Conservation (phyloP, 2,797 vertebrate genomes). For the Heteromormyrus szaboi region DNA sequence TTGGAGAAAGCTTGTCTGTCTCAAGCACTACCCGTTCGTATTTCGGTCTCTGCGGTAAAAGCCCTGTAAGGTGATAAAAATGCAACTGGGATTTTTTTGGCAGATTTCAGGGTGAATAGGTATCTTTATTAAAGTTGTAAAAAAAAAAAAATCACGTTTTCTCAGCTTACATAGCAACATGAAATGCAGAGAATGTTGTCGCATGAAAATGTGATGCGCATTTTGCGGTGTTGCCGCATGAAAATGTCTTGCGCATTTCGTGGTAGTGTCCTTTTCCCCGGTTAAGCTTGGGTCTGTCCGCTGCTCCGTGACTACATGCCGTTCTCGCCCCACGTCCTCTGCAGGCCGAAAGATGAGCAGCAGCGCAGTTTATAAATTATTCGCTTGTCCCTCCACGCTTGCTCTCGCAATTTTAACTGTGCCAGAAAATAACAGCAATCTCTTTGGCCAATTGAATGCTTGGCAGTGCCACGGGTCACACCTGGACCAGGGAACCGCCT, state of each 20-base stretch:
- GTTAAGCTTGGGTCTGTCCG: background rate
- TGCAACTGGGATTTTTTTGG: constrained; percentile 2
- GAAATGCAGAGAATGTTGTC: background rate
- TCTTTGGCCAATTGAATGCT: background rate
- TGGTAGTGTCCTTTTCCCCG: background rate
- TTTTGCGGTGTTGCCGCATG: background rate
- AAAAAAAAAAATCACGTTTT: background rate
- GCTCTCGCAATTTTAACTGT: background rate
- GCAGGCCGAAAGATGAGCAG: background rate
- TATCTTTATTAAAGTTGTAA: background rate
- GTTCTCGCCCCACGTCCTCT: background rate
- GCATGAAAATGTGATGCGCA: background rate
- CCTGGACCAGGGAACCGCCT: background rate
- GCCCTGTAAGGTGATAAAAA: background rate
- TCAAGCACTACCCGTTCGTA: background rate
- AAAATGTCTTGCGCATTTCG: background rate
- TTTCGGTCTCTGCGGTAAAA: background rate
- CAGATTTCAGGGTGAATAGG: background rate
- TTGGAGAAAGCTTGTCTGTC: constrained; percentile 5
- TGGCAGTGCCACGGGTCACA: background rate
- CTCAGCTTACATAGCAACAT: background rate
- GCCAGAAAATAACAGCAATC: background rate
- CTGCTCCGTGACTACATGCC: background rate
- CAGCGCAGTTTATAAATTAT: background rate
- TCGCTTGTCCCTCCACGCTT: background rate